Base-by-base conservation (phyloP, 2,797 vertebrate species). In the Gallinago nigripennis region DNA sequence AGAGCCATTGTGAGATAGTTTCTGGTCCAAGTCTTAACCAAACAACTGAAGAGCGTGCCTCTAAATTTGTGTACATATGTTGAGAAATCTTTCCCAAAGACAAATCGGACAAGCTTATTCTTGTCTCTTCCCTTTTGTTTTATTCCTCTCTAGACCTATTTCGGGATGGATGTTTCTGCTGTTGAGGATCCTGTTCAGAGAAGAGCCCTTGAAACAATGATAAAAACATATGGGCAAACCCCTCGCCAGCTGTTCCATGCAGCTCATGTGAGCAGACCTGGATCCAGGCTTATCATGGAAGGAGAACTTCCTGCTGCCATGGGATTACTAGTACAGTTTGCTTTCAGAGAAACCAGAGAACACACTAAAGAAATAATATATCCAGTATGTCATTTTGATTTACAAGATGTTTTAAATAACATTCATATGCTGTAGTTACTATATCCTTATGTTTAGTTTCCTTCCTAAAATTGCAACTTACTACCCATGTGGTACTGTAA, bases 181-280 rank as follows among this genome's bases (percentile, higher is more conserved):
- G 99, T 99, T 50, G 99, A 99, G 95, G 99, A 99, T 96, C 99
- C 99, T 3, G 99, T 99, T 72, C 99, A 99, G 98, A 98, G 99
- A 65, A 98, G 99, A 48, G 99, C 99, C 11, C 98, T 99, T 73
- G 99, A 99, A 97, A 99, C 99, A 33, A 99, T 99, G 99, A 99
- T 99, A 94, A 99, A 99, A 97, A 99, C 99, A 0, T 99, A 99
- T 0, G 99, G 99, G 50, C 99, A 99, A 96, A 99, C 99, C 0
- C 99, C 99, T 61, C 98, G 99, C 15, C 99, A 99, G 98, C 98
- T 99, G 57, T 99, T 99, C 97, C 99, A 97, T 30, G 83, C 98
- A 23, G 98, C 98, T 30, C 99, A 99, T 21, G 94, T 98, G 58
- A 98, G 98, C 97, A 98, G 99, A 76, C 98, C 99, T 4, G 98